Conservation (phyloP, 2,797 vertebrate genomes). For the Margarornis squamiger region DNA sequence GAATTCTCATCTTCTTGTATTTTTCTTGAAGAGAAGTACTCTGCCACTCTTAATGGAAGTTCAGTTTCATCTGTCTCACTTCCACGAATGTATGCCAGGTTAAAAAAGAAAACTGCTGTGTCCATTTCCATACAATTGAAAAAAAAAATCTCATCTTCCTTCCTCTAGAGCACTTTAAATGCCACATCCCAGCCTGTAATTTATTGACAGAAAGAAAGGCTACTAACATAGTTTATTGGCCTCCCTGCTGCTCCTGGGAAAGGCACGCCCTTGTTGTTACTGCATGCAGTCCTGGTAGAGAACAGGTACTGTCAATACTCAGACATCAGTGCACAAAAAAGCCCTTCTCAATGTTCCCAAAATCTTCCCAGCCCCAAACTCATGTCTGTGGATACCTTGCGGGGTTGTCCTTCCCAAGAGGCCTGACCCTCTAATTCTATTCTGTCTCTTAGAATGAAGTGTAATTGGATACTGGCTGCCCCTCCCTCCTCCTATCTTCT, state of each 20-base stretch:
- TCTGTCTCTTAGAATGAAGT: not conserved
- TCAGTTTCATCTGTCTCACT: not conserved
- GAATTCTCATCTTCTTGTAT: not conserved
- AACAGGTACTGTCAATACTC: not conserved
- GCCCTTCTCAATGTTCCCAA: not conserved
- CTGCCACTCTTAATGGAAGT: not conserved
- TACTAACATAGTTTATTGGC: not conserved
- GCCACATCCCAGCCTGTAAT: not conserved
- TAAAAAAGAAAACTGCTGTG: not conserved
- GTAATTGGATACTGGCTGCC: not conserved
- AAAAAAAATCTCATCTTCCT: not conserved
- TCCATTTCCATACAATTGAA: not conserved
- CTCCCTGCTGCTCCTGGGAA: not conserved
- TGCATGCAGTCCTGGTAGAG: not conserved
- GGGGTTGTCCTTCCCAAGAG: not conserved
- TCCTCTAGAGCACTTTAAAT: not conserved
- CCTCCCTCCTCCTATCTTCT: not conserved
- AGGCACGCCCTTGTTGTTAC: not conserved
- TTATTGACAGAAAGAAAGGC: not conserved
- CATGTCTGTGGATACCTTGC: not conserved
- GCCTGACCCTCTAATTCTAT: not conserved
- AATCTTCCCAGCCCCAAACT: not conserved
- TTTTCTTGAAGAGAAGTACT: not conserved
- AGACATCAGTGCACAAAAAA: not conserved
- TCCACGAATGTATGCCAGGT: not conserved